These are phyloP conservation scores for Ceratotherium simum DNA, from an alignment of 2,113 vertebrate genomes.

Conservation along the genomic window DNA sequence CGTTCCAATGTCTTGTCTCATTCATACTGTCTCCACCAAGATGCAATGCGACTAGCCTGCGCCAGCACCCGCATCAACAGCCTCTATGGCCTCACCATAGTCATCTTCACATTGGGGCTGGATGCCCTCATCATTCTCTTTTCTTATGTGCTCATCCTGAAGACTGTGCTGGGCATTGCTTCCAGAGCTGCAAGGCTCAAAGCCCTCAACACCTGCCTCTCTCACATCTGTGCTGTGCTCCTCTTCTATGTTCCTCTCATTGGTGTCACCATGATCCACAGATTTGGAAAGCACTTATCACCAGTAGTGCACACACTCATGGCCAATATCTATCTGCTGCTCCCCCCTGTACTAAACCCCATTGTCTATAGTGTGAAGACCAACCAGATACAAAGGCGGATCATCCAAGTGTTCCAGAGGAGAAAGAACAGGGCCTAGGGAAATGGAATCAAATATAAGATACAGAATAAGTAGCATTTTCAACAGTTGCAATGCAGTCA, in stretches of 20 bases:
- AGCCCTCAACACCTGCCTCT: conserved; percentile 59
- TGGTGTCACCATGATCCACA: conserved; percentile 63
- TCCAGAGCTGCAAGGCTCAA: conserved; percentile 40
- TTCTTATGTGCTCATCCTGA: conserved; percentile 67
- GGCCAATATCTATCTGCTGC: conserved; percentile 71
- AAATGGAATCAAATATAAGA: not conserved
- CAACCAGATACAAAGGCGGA: conserved; percentile 34
- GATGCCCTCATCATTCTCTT: conserved; percentile 70
- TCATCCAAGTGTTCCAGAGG: conserved; percentile 22
- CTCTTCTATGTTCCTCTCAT: conserved; percentile 74
- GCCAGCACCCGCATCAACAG: conserved; percentile 62
- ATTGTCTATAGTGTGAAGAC: conserved; percentile 77
- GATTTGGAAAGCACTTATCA: conserved; percentile 62
- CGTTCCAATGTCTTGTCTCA: conserved; percentile 60
- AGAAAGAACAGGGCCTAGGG: not conserved
- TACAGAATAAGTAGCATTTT: not conserved
- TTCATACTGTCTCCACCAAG: conserved; percentile 82
- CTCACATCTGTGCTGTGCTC: conserved; percentile 75
- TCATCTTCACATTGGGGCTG: conserved; percentile 54
- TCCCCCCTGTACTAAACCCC: conserved; percentile 64
- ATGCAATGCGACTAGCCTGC: conserved; percentile 66
- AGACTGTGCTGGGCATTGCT: conserved; percentile 54
- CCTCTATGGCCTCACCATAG: not conserved
- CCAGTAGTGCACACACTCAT: conserved; percentile 40
- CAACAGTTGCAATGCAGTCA: not conserved